A percentile compares a stretch with the other conserved stretches of the same genome.
phyloP scores from a whole-genome alignment of 2,797 vertebrate genomes.

The Echeneis naucrates region DNA sequence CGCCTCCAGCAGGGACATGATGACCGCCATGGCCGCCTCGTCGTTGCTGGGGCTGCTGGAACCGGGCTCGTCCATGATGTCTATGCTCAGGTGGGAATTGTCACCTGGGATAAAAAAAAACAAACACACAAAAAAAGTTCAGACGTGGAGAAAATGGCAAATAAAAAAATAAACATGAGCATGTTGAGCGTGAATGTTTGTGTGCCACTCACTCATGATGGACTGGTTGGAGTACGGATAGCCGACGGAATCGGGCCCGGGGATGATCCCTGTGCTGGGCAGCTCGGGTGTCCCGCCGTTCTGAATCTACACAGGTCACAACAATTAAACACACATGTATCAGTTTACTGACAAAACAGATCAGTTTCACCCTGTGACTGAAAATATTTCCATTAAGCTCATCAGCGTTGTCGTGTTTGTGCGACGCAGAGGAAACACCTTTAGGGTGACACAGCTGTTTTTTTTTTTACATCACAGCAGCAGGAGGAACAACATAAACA shows the following conservation, averaged over 20 bases:
- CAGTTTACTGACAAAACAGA: not conserved
- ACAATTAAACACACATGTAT: not conserved
- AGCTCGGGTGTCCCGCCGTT: slow-evolving; percentile 95
- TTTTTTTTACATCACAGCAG: not conserved
- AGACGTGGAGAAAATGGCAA: not conserved
- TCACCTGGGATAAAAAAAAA: slow-evolving; percentile 85
- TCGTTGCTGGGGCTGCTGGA: slow-evolving; percentile 98
- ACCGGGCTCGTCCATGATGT: slow-evolving; percentile 96
- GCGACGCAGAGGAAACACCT: not conserved
- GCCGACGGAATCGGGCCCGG: slow-evolving; percentile 92
- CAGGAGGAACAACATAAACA: too few species aligned
- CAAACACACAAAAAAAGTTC: too few species aligned
- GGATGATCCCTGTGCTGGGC: slow-evolving; percentile 87
- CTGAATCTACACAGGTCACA: slow-evolving; percentile 85
- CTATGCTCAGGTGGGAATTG: slow-evolving; percentile 94
- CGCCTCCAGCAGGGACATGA: slow-evolving; percentile 98
- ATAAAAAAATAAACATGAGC: too few species aligned
- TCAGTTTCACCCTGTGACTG: not conserved
- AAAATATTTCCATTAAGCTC: not conserved
- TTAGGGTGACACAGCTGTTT: not conserved
- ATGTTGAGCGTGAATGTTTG: not conserved
- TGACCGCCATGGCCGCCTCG: slow-evolving; percentile 98
- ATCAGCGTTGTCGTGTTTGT: slow-evolving; percentile 1
- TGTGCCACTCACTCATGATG: slow-evolving; percentile 90
- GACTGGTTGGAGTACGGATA: slow-evolving; percentile 97